A percentile compares a stretch with the other conserved stretches of the same genome.
These are phyloP conservation scores for Zaprionus bogoriensis DNA, from an alignment of 2,888 invertebrate species.

Conservation along the genomic window DNA sequence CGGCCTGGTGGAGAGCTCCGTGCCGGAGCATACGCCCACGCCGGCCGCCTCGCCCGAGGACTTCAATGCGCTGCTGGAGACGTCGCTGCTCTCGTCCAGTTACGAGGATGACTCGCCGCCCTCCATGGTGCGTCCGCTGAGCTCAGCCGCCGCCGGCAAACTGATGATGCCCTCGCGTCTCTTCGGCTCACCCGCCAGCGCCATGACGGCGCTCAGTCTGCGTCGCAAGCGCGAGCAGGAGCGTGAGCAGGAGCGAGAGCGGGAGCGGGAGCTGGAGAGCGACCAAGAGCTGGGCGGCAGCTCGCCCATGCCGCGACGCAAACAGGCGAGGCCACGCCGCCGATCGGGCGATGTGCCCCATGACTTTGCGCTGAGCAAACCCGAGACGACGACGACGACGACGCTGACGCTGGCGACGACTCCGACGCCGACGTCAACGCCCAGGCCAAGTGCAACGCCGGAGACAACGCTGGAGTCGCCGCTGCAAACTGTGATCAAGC, in stretches of 20 bases:
- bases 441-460: constrained; percentile 56
- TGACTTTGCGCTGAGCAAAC: constrained; percentile 82
- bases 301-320: constrained; percentile 92
- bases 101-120: constrained; percentile 83
- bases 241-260: no score
- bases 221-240: constrained; percentile 76
- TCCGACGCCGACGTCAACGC: constrained; percentile 15
- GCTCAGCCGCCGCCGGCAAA: constrained; percentile 61
- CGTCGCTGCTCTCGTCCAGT: constrained; percentile 80
- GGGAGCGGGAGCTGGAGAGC: constrained; percentile 82
- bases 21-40: constrained; percentile 82
- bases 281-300: constrained; percentile 83
- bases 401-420: not conserved
- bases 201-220: constrained; percentile 63
- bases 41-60: constrained; percentile 82
- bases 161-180: constrained; percentile 81
- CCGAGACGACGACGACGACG: constrained; percentile 58
- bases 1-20: constrained; percentile 88
- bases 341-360: constrained; percentile 88
- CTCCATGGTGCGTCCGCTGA: constrained; percentile 80
- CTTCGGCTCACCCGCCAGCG: constrained; percentile 73
- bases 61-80: constrained; percentile 78
- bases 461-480: constrained; percentile 33
- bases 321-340: constrained; percentile 92
- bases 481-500: constrained; percentile 80